Conservation (phyloP, 2,113 vertebrate genomes). For the Ariopsis seemanni region DNA sequence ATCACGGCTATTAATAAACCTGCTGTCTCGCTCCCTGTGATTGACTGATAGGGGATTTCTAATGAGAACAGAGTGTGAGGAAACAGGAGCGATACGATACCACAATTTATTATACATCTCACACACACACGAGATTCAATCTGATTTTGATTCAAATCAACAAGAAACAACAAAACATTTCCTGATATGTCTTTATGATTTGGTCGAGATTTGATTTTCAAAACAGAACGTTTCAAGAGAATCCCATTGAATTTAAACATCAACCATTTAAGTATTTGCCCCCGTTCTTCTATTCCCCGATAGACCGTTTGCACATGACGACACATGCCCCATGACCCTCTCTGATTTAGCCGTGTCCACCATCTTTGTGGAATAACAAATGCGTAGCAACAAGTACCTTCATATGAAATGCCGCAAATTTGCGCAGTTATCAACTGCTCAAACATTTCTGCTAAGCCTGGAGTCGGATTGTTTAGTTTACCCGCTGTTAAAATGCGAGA, state of each 20-base stretch:
- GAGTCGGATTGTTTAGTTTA: no score
- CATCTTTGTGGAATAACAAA: no score
- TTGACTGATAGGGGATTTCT: constrained; percentile 28
- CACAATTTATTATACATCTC: neutral
- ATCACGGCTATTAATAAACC: constrained; percentile 41
- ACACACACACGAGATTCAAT: neutral
- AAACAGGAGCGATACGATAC: constrained; percentile 7
- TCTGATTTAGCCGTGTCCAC: no score
- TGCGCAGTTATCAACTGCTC: no score
- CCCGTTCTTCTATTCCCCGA: neutral
- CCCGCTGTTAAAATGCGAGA: no score
- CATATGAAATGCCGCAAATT: no score
- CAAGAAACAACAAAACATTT: neutral
- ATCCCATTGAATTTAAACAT: neutral
- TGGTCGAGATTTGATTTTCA: neutral
- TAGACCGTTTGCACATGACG: no score
- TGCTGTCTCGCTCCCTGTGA: neutral
- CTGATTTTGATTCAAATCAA: neutral
- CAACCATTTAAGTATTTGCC: neutral
- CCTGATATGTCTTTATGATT: neutral
- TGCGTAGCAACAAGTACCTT: no score
- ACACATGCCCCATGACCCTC: no score
- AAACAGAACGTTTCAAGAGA: neutral
- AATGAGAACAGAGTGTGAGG: constrained; percentile 25
- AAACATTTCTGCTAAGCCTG: no score